phyloP scores from a whole-genome alignment of 2,888 invertebrate species.

The Lasius fuliginosus region DNA sequence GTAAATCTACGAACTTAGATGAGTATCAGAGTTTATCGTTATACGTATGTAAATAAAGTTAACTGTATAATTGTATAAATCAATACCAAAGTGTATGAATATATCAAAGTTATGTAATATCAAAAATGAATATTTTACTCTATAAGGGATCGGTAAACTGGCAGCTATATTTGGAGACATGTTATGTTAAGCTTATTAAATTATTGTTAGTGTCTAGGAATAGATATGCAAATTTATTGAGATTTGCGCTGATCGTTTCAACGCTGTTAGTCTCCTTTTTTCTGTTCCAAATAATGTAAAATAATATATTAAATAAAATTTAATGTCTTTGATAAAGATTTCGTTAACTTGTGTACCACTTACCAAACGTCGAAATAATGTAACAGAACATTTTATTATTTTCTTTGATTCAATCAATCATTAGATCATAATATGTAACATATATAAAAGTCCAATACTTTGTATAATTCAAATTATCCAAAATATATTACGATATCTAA shows the following conservation, averaged over 20 bases:
- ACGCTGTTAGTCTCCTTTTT: slow-evolving; percentile 72
- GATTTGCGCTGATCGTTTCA: slow-evolving; percentile 69
- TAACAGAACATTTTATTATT: background rate
- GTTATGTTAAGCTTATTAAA: slow-evolving; percentile 77
- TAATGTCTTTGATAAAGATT: slow-evolving; percentile 78
- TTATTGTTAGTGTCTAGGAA: slow-evolving; percentile 79
- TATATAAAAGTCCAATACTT: slow-evolving; percentile 1
- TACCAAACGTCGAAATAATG: background rate
- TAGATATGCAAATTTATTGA: slow-evolving; percentile 76
- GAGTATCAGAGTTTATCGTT: slow-evolving; percentile 58
- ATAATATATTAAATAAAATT: slow-evolving; percentile 81
- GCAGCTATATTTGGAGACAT: slow-evolving; percentile 79
- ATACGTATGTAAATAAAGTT: slow-evolving; percentile 67
- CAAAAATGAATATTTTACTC: slow-evolving; percentile 79
- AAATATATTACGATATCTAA: slow-evolving; percentile 7
- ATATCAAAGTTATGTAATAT: slow-evolving; percentile 72
- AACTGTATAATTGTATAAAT: slow-evolving; percentile 70
- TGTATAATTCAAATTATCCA: background rate
- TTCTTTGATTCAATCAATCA: slow-evolving; percentile 1
- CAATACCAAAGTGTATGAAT: slow-evolving; percentile 80
- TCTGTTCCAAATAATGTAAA: slow-evolving; percentile 78
- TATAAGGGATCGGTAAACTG: slow-evolving; percentile 71
- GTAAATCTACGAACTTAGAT: slow-evolving; percentile 79
- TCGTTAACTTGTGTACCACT: slow-evolving; percentile 18
- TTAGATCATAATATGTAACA: background rate